Evolutionary conservation across 2,888 invertebrate species (phyloP).

Genomic region (Sepiola atlantica): DNA sequence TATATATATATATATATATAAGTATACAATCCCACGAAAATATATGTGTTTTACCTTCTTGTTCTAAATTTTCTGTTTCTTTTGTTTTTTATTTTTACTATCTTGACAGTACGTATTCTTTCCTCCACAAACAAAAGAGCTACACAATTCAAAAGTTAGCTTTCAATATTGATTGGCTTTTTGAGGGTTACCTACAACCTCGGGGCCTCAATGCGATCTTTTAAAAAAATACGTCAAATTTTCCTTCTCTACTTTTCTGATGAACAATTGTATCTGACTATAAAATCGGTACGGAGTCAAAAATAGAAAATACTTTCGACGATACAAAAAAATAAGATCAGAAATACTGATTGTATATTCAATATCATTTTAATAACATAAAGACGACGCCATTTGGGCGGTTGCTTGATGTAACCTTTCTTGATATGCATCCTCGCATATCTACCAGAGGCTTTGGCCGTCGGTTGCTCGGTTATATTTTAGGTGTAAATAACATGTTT

Average conservation of each 20-base stretch:
- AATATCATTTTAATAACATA: background rate
- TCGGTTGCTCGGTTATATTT: too few relatives aligned
- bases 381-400: constrained; percentile 5
- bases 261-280: constrained; percentile 19
- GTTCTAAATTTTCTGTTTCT: background rate
- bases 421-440: too few relatives aligned
- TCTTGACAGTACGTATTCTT: background rate
- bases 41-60: background rate
- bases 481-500: too few relatives aligned
- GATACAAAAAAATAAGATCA: constrained; percentile 8
- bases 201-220: background rate
- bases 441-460: too few relatives aligned
- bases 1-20: too few relatives aligned
- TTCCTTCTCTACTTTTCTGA: constrained; percentile 6
- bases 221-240: background rate
- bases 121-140: background rate
- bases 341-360: constrained; percentile 1
- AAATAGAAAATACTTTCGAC: constrained; percentile 4
- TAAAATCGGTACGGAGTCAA: background rate
- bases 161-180: constrained; percentile 11
- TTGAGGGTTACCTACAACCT: background rate
- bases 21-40: too few relatives aligned
- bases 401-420: background rate
- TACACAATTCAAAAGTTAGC: constrained; percentile 20
- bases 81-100: background rate